Conservation (phyloP, 2,888 invertebrate genomes). For the Drosophila aldrichi region DNA sequence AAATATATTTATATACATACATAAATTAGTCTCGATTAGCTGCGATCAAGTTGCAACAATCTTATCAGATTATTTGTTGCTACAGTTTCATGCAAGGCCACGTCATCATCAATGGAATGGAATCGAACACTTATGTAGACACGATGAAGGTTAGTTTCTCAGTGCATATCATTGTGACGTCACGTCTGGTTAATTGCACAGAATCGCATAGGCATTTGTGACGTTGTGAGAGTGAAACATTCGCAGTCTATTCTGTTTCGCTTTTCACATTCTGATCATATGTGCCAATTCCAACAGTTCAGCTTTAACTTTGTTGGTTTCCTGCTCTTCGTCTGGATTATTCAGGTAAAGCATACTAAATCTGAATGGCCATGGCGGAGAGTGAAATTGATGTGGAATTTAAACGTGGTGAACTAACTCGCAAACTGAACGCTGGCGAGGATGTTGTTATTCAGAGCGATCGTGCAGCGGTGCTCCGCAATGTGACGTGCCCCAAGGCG, state of each 20-base stretch:
- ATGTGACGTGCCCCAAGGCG: conserved; percentile 27
- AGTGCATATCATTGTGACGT: not conserved
- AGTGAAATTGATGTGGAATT: not conserved
- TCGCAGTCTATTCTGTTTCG: not conserved
- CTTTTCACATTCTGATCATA: not conserved
- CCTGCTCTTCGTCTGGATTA: too few species aligned
- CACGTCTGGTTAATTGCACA: not conserved
- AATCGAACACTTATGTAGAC: not conserved
- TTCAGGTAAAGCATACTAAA: not conserved
- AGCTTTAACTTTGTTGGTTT: not conserved
- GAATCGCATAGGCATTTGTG: not conserved
- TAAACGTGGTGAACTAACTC: conserved; percentile 21
- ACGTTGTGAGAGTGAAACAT: not conserved
- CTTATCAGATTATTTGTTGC: not conserved
- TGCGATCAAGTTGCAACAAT: not conserved
- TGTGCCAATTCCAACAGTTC: not conserved
- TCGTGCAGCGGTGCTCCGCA: conserved; percentile 35
- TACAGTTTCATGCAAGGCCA: not conserved
- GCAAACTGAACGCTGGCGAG: conserved; percentile 19
- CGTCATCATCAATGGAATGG: not conserved
- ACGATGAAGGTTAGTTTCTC: not conserved
- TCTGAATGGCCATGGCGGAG: not conserved
- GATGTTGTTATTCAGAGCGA: conserved; percentile 40
- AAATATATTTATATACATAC: too few species aligned
- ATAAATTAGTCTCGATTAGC: not conserved